phyloP scores from a whole-genome alignment of 64 coral and sea anemone genomes.

The Pachyseris speciosa region DNA sequence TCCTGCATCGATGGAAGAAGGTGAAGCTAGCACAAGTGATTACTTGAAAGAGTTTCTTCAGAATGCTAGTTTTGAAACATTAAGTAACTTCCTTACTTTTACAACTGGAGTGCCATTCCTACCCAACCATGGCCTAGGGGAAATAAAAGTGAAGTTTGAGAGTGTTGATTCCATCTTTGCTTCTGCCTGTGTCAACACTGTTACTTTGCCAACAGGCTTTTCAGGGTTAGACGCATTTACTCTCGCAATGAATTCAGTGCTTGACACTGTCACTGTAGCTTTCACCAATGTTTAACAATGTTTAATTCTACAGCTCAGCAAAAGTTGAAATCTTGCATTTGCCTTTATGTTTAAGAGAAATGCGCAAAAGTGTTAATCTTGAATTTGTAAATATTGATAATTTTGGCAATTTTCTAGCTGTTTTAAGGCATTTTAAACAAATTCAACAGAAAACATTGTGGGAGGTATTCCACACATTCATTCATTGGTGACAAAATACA shows the following conservation, averaged over 20 bases:
- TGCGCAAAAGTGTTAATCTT: no score
- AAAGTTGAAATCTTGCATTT: no score
- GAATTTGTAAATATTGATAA: no score
- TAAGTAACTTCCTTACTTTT: conserved; percentile 47
- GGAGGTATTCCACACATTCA: no score
- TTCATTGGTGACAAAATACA: no score
- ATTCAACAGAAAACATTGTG: no score
- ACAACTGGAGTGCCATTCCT: conserved; percentile 44
- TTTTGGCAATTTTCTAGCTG: no score
- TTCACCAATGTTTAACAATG: no score
- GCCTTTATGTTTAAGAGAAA: no score
- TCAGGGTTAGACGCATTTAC: conserved; percentile 8
- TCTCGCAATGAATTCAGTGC: neutral
- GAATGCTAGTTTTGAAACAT: neutral
- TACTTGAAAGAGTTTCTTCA: conserved; percentile 22
- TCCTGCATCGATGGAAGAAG: neutral
- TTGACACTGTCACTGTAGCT: no score
- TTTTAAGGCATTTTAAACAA: no score
- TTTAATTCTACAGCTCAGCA: no score
- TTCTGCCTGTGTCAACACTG: conserved; percentile 37
- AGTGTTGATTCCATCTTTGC: conserved; percentile 52
- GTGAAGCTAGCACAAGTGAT: conserved; percentile 44
- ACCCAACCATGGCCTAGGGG: conserved; percentile 53
- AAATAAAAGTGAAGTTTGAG: conserved; percentile 61
- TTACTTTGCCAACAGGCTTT: conserved; percentile 55